Percentiles rank a stretch among this genome's conserved stretches.
Conservation (phyloP, 2,888 invertebrate genomes). For the Drosophila lutescens region DNA sequence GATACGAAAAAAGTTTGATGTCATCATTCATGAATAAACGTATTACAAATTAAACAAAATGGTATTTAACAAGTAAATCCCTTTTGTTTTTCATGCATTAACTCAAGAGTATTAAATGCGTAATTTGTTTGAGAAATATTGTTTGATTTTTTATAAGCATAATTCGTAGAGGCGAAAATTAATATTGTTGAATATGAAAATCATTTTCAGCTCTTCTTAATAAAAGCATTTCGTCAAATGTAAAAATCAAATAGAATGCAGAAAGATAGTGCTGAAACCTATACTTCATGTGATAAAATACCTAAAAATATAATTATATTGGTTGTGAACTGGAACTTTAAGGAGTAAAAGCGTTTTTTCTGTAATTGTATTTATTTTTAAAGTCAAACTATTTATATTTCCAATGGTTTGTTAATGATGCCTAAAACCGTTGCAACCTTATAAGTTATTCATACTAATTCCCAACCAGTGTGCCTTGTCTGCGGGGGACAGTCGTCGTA, state of each 20-base stretch:
- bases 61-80: not conserved
- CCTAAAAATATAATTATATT: not conserved
- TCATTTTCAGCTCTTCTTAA: too few relatives aligned
- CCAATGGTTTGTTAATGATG: not conserved
- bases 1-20: not conserved
- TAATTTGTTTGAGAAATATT: not conserved
- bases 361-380: not conserved
- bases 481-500: constrained; percentile 60
- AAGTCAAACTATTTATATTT: not conserved
- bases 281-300: too few relatives aligned
- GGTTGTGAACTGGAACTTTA: too few relatives aligned
- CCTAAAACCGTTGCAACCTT: not conserved
- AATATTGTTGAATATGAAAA: too few relatives aligned
- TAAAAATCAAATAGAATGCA: too few relatives aligned
- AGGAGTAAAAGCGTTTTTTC: too few relatives aligned
- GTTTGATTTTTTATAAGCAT: not conserved
- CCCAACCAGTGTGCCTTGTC: constrained; percentile 45
- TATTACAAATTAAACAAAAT: not conserved
- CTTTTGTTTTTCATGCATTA: not conserved
- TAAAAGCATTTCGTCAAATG: too few relatives aligned
- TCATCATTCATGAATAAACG: not conserved
- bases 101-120: not conserved
- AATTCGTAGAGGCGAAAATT: not conserved
- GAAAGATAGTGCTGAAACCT: too few relatives aligned
- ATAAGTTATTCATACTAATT: not conserved